Conservation (phyloP, 2,113 vertebrate species). For the Dendrocopos noguchii region DNA sequence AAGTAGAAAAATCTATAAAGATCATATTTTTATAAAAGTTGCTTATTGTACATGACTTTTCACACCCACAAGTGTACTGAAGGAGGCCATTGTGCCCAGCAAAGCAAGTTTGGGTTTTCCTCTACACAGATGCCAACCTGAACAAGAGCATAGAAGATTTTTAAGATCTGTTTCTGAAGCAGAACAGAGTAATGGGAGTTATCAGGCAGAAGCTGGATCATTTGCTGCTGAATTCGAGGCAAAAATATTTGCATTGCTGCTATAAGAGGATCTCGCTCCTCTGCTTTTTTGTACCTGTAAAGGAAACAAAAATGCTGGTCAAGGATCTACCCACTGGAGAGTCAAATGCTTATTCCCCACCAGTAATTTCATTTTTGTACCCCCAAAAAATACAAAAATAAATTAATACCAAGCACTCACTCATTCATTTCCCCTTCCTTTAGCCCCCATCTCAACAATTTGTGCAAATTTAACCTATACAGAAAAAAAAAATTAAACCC, state of each 20-base stretch:
- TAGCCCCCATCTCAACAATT: not conserved
- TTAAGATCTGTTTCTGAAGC: conserved; percentile 97
- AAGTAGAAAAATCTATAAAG: not conserved
- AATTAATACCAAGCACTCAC: not conserved
- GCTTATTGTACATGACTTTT: not conserved
- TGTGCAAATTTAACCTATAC: not conserved
- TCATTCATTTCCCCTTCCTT: not conserved
- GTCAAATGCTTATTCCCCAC: not conserved
- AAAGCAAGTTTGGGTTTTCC: not conserved
- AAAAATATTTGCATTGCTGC: conserved; percentile 97
- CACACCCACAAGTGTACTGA: not conserved
- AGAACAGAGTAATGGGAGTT: conserved; percentile 91
- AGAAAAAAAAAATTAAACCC: not conserved
- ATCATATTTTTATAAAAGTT: not conserved
- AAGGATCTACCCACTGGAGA: not conserved
- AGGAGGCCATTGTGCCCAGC: not conserved
- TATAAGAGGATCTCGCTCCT: conserved; percentile 91
- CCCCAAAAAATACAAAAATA: not conserved
- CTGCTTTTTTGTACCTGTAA: conserved; percentile 91
- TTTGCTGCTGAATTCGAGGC: conserved; percentile 91
- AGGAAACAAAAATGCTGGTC: conserved; percentile 42
- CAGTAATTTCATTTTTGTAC: not conserved
- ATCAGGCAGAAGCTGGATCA: conserved; percentile 89
- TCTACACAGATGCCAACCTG: conserved; percentile 81
- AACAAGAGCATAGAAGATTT: conserved; percentile 96